Base-by-base conservation (phyloP, 1,140 invertebrate genomes). In the Zaprionus gabonicus region DNA sequence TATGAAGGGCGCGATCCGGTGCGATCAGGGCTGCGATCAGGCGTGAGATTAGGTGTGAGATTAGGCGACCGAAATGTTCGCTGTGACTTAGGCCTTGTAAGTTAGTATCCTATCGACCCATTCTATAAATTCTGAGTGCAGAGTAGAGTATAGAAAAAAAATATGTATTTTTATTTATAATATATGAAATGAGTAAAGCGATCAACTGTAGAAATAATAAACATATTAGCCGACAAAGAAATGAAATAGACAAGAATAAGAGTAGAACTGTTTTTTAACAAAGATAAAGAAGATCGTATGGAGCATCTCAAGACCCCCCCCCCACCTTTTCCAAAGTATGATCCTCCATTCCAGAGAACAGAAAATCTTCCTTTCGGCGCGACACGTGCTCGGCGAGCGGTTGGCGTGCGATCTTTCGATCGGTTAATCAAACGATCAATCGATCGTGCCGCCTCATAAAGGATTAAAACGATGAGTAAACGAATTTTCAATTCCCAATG, bases 391-490 rank as follows among this genome's bases (percentile, higher is more conserved):
- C 20, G 5, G 36, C 55, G 58, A 66, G 56, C 74, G 62, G 6
- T 63, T 58, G 62, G 66, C 77, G 36, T 68, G 65, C 70, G 80
- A 57, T 62, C n/a, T 15, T 4, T 15, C 38, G 38, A 51, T 51
- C 46, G 46, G 46, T 25, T 36, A 27, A 59, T 71, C 34, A 17
- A 60, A 67, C 55, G 13, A 46, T 41, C 12, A 65, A 67, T 68
- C 69, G 75, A 81, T 81, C 82, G 82, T 85, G 82, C 73, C 81
- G 75, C 59, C 72, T 62, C 46, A 71, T 67, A 73, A 63, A 36
- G 68, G 75, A 78, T 90, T 84, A 81, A 57, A 58, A 51, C 58
- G 67, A 68, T 87, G 84, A 87, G 66, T 55, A 83, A 84, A 88
- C 84, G 83, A 12, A 77, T 58, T 56, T 73, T 53, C 3, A 72